Percentiles rank a stretch among this genome's conserved stretches.
Conservation (phyloP, 2,797 vertebrate species). For the Vultur gryphus region DNA sequence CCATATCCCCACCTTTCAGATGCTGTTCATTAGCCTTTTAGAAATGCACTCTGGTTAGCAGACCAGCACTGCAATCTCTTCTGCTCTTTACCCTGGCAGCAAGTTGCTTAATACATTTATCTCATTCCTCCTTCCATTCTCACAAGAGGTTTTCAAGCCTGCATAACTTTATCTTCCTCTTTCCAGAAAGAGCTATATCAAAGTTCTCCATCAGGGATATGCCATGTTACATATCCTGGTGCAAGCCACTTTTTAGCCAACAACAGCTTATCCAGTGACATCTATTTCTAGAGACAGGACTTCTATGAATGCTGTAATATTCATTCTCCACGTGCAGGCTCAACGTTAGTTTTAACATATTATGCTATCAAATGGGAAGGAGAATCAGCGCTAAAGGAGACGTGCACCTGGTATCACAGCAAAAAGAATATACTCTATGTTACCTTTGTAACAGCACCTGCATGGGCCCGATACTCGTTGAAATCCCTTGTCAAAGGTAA, state of each 20-base stretch:
- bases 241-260: neutral
- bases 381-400: neutral
- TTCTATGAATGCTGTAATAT: neutral
- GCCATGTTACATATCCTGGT: neutral
- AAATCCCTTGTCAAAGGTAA: slow-evolving; percentile 83
- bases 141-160: neutral
- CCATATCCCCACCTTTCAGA: neutral
- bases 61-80: neutral
- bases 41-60: neutral
- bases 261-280: neutral
- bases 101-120: neutral
- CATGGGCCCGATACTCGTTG: slow-evolving; percentile 87
- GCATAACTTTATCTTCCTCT: neutral
- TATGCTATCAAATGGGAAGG: neutral
- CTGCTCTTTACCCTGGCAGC: neutral
- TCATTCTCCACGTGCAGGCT: neutral
- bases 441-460: slow-evolving; percentile 88
- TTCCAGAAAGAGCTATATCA: neutral
- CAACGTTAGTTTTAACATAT: neutral
- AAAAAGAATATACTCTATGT: neutral
- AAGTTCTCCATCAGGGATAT: neutral
- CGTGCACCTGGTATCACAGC: neutral
- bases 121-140: neutral
- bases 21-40: neutral
- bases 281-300: neutral